Percentiles rank a stretch among this genome's conserved stretches.
Conservation (phyloP, 2,113 vertebrate species). For the Muscicapa adusta region DNA sequence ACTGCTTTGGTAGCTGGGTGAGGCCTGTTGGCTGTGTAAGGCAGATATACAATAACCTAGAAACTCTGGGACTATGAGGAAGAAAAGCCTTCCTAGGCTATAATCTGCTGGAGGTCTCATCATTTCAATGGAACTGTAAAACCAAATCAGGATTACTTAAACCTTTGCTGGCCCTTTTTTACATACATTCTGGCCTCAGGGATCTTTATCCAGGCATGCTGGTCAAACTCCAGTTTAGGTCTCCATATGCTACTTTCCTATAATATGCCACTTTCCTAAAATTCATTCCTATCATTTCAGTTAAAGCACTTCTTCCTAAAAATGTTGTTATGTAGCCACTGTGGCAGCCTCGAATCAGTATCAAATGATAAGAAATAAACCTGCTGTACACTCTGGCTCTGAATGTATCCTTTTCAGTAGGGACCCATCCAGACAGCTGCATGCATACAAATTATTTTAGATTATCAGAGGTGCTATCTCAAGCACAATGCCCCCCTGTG, state of each 20-base stretch:
- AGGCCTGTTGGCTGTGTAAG: background rate
- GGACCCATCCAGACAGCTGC: background rate
- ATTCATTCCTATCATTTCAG: background rate
- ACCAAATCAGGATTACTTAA: background rate
- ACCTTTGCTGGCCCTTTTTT: background rate
- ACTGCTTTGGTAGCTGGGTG: background rate
- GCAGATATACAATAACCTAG: background rate
- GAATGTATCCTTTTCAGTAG: rapidly evolving
- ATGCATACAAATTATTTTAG: background rate
- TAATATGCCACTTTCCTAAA: background rate
- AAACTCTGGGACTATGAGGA: background rate
- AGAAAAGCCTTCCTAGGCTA: background rate
- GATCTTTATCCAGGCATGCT: conserved; percentile 6
- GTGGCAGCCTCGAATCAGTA: background rate
- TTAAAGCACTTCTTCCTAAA: background rate
- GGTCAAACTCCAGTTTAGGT: background rate
- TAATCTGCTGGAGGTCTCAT: background rate
- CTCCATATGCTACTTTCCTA: background rate
- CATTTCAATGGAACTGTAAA: background rate
- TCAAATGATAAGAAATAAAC: background rate
- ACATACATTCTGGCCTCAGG: background rate
- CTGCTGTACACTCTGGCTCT: background rate
- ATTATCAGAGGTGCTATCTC: background rate
- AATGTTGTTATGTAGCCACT: background rate
- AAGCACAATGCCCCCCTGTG: background rate